Base-by-base conservation (phyloP, 2,888 invertebrate genomes). In the Melanostoma mellinum region DNA sequence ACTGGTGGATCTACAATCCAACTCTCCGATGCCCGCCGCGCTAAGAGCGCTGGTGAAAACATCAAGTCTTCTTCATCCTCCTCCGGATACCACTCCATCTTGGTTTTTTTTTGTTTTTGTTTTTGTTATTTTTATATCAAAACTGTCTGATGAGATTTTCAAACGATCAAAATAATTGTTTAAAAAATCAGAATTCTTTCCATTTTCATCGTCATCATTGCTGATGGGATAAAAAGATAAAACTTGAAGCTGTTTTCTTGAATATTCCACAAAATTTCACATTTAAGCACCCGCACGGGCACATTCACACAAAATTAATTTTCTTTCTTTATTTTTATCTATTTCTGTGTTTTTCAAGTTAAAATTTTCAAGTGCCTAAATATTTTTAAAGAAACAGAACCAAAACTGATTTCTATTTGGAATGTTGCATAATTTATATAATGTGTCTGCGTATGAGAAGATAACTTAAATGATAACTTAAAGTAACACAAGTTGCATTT, bases 1-100 rank as follows among this genome's bases (percentile, higher is more conserved):
- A 95, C 94, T 63, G 96, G 96, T 90, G 96, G 96, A 86, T 96
- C 95, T 88, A 96, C 95, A 87, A 97, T 97, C 97, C 97, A 97
- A 90, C 96, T 96, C 91, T 97, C 97, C 30, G 96, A 96, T 61
- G 97, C 97, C 86, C 97, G 93, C 86, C 97, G 93, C 80, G 97
- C 97, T 92, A 97, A 93, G 86, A 97, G 93, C 80, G 97, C 97
- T 86, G 97, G 97, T 88, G 97, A 97, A 92, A 95, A 97, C 93
- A 96, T 93, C 87, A 97, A 93, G 87, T 96, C 96, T 90, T 96
- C 96, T 88, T 97, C 97, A 89, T 96, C 96, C 87, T 96, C 96
- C 85, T 95, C 95, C 89, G 94, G 94, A 90, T 95, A 95, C 95
- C 96, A 96, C 88, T 94, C 93, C 96, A 95, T 96, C n/a, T 10